Evolutionary conservation across 2,888 invertebrate species (phyloP).

Genomic region (Rhimphoctona megacephalus): DNA sequence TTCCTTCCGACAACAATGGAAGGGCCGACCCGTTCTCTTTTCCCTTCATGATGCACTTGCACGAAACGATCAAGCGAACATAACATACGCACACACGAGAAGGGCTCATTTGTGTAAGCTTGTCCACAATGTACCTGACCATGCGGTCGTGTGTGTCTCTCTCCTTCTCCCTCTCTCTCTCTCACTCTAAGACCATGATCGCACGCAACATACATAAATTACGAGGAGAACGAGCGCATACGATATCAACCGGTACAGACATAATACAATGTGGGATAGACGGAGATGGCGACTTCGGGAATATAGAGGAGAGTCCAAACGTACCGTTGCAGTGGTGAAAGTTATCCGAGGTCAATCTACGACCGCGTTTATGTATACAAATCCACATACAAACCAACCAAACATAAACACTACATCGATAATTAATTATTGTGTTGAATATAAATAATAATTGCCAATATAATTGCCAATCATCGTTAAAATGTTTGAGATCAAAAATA

Average conservation of each 20-base stretch:
- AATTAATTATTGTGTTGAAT: not conserved
- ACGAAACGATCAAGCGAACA: conserved; percentile 43
- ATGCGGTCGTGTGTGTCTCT: conserved; percentile 73
- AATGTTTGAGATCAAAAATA: not conserved
- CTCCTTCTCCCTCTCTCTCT: conserved; percentile 29
- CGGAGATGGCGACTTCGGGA: conserved; percentile 5
- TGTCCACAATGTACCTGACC: conserved; percentile 78
- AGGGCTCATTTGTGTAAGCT: conserved; percentile 72
- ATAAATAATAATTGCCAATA: not conserved
- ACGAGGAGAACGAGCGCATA: conserved; percentile 74
- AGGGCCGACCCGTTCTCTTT: not conserved
- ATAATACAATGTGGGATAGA: conserved; percentile 21
- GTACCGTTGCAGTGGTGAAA: conserved; percentile 78
- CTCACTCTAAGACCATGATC: conserved; percentile 77
- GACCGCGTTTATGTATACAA: conserved; percentile 29
- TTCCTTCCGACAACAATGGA: conserved; percentile 16
- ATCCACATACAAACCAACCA: conserved; percentile 27
- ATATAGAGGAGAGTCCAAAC: conserved; percentile 61
- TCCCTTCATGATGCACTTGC: conserved; percentile 61
- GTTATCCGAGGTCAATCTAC: conserved; percentile 81
- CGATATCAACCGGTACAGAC: conserved; percentile 44
- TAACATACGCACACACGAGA: conserved; percentile 51
- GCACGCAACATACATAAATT: conserved; percentile 81
- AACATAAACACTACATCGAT: conserved; percentile 44
- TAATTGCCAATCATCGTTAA: not conserved